phyloP scores from a whole-genome alignment of 2,888 invertebrate species.

The Poecilus cupreus region DNA sequence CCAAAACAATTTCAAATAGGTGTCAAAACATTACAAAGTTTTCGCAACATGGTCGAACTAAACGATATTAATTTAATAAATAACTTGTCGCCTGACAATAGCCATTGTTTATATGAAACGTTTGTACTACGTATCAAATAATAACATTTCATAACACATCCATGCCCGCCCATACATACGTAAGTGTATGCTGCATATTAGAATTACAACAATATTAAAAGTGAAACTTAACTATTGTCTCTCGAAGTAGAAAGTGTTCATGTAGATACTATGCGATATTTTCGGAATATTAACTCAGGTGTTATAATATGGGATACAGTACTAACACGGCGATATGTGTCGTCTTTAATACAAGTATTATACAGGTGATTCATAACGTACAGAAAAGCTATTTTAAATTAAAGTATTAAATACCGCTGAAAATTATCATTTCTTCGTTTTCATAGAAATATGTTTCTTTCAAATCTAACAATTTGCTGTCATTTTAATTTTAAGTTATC shows the following conservation, averaged over 20 bases:
- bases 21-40: constrained; percentile 6
- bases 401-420: too few species aligned
- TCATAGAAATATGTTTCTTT: too few species aligned
- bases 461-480: too few species aligned
- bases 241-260: constrained; percentile 14
- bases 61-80: constrained; percentile 42
- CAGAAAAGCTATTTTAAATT: too few species aligned
- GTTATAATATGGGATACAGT: not conserved
- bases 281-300: not conserved
- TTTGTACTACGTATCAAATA: constrained; percentile 33
- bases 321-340: too few species aligned
- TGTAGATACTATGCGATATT: constrained; percentile 17
- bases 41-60: constrained; percentile 10
- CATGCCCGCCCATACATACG: not conserved
- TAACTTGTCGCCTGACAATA: constrained; percentile 28
- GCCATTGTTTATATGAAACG: constrained; percentile 1
- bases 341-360: too few species aligned
- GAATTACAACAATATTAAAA: constrained; percentile 43
- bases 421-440: too few species aligned
- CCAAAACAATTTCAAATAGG: not conserved
- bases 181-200: constrained; percentile 25
- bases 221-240: constrained; percentile 39
- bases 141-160: constrained; percentile 32
- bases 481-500: too few species aligned
- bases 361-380: too few species aligned